A percentile compares a stretch with the other conserved stretches of the same genome.
Evolutionary conservation across 2,797 vertebrate genomes (phyloP).

Genomic region (Kryptopterus vitreolus): DNA sequence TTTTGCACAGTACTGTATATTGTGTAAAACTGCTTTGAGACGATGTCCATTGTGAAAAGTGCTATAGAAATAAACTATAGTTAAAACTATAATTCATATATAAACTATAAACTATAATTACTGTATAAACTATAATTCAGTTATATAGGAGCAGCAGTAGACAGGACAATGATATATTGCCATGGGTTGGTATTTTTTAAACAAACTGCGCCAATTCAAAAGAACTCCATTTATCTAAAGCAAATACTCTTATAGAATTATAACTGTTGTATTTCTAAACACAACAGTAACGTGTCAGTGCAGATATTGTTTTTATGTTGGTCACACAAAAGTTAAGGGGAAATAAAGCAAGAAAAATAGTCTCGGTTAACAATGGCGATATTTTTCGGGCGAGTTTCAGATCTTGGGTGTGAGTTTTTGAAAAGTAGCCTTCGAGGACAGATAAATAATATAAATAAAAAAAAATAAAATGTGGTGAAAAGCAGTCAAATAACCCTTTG

Average conservation of each 20-base stretch:
- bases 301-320: neutral
- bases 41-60: too few species aligned
- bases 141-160: neutral
- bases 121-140: neutral
- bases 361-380: neutral
- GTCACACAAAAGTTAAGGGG: neutral
- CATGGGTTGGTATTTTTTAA: neutral
- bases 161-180: neutral
- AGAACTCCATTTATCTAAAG: too few species aligned
- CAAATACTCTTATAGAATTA: neutral
- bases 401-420: neutral
- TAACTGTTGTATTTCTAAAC: neutral
- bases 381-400: neutral
- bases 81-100: too few species aligned
- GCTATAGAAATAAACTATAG: too few species aligned
- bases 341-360: neutral
- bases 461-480: slow-evolving; percentile 15
- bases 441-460: too few species aligned
- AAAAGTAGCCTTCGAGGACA: neutral
- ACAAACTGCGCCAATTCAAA: neutral
- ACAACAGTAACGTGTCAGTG: neutral
- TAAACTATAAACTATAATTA: too few species aligned
- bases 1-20: too few species aligned
- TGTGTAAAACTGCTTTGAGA: too few species aligned
- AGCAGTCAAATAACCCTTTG: slow-evolving; percentile 15